phyloP scores from a whole-genome alignment of 2,113 vertebrate genomes.

The Vulpes ferrilata region DNA sequence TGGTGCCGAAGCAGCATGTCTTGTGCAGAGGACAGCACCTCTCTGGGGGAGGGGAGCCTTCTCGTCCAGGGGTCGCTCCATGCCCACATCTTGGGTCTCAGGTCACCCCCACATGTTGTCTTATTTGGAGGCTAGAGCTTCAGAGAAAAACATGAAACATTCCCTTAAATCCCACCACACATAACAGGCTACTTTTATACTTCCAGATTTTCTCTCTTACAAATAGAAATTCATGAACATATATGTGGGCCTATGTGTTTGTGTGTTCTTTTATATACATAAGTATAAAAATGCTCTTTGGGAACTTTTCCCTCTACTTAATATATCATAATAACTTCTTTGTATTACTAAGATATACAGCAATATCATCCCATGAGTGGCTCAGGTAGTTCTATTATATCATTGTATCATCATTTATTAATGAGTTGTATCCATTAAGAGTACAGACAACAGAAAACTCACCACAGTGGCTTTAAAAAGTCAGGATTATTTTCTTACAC shows the following conservation, averaged over 20 bases:
- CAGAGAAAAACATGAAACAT: neutral
- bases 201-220: neutral
- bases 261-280: neutral
- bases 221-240: neutral
- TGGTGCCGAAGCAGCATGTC: accelerated
- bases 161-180: neutral
- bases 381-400: neutral
- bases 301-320: neutral
- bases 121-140: neutral
- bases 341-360: neutral
- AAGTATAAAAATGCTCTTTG: neutral
- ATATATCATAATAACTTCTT: neutral
- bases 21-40: neutral
- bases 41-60: neutral
- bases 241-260: neutral
- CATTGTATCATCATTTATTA: neutral
- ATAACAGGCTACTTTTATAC: accelerated
- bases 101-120: neutral
- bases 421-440: neutral
- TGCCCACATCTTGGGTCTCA: neutral
- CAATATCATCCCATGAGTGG: neutral
- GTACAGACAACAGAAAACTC: neutral
- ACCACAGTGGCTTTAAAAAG: neutral
- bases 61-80: neutral
- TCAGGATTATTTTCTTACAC: neutral